A percentile compares a stretch with the other conserved stretches of the same genome.
phyloP scores from a whole-genome alignment of 2,797 vertebrate species.

The Tadarida brasiliensis region DNA sequence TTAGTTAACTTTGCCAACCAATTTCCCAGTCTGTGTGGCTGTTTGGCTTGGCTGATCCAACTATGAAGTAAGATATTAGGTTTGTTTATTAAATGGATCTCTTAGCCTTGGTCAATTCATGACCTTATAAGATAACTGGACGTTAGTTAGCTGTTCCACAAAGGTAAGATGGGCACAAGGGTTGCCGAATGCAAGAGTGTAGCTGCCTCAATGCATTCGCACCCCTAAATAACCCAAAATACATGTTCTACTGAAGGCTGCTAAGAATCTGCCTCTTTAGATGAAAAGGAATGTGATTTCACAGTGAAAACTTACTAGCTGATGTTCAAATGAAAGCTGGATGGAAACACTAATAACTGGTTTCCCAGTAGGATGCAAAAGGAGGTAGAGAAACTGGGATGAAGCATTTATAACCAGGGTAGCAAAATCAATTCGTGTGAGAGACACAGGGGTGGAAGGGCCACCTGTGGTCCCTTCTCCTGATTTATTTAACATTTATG shows the following conservation, averaged over 20 bases:
- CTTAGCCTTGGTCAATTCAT: conserved; percentile 21
- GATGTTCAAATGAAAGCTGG: conserved; percentile 17
- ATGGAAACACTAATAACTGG: not conserved
- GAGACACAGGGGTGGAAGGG: not conserved
- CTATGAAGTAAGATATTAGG: not conserved
- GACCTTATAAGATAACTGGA: not conserved
- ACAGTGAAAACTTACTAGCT: conserved; percentile 31
- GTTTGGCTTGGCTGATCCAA: not conserved
- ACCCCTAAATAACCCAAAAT: not conserved
- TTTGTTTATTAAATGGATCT: conserved; percentile 29
- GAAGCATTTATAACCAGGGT: not conserved
- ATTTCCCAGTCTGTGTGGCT: not conserved
- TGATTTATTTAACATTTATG: conserved; percentile 30
- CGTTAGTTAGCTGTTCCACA: not conserved
- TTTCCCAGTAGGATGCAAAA: conserved; percentile 39
- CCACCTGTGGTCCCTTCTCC: not conserved
- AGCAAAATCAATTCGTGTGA: conserved; percentile 32
- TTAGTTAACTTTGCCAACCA: conserved; percentile 8
- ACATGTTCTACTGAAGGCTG: not conserved
- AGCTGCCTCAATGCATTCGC: not conserved
- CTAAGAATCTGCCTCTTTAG: conserved; percentile 51
- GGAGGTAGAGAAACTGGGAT: not conserved
- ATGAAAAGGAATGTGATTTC: conserved; percentile 35
- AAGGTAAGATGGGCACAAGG: not conserved
- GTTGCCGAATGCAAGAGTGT: not conserved